Base-by-base conservation (phyloP, 2,888 invertebrate genomes). In the Phlogophora meticulosa region DNA sequence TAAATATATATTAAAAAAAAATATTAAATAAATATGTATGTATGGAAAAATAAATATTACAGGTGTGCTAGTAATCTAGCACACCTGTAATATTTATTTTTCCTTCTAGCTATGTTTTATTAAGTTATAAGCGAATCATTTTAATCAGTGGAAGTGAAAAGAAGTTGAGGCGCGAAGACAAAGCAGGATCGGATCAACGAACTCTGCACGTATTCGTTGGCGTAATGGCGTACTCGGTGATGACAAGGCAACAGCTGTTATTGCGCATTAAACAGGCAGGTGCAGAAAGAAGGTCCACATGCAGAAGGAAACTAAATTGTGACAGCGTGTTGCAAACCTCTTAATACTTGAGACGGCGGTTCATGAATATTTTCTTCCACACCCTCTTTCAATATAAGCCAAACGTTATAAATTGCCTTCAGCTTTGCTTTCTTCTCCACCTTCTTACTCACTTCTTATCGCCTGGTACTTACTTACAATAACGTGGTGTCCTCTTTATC, bases 361-460 rank as follows among this genome's bases (percentile, higher is more conserved):
- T n/a, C n/a, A n/a, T n/a, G n/a, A n/a, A n/a, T n/a, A n/a, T n/a
- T n/a, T n/a, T n/a, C n/a, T n/a, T n/a, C n/a, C n/a, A n/a, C n/a
- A n/a, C n/a, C n/a, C n/a, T n/a, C n/a, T n/a, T 58, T 68, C 15
- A 38, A 17, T 42, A 20, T 51, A 42, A 46, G n/a, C 24, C 57
- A 72, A 71, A 75, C 55, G 55, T 38, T 42, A 46, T 78, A 61
- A 77, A 77, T 76, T 58, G 58, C 70, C 11, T 46, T 72, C 68
- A 68, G 68, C 62, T 76, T 56, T 55, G n/a, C 13, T 69, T 34
- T 69, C 24, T 56, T 53, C 65, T 75, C 61, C 75, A 74, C 66
- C 64, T 72, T 65, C 63, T 68, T 58, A 74, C 70, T 63, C 70
- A 74, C 72, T 63, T 72, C 73, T 83, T 78, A 81, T 80, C 80